Conservation (phyloP, 1,140 invertebrate species). For the Zaprionus ornatus region DNA sequence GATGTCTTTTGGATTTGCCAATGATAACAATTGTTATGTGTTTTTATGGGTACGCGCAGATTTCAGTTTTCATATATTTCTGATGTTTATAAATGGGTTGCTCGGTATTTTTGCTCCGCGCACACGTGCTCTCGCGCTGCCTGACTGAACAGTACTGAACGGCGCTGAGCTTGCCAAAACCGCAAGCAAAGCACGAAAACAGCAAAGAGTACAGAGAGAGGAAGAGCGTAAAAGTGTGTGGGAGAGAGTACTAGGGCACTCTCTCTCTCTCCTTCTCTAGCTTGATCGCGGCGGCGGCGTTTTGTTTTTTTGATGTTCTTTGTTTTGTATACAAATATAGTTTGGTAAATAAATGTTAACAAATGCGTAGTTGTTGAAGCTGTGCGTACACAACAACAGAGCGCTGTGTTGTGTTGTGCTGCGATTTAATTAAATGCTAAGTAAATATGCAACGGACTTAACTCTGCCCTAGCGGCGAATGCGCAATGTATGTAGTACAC, state of each 20-base stretch:
- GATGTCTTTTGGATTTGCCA: constrained; percentile 3
- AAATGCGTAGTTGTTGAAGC: constrained; percentile 33
- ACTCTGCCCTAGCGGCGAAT: constrained; percentile 2
- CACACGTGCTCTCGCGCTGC: constrained; percentile 5
- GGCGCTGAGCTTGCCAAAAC: neutral
- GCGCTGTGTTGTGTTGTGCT: neutral
- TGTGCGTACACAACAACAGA: neutral
- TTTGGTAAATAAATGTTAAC: constrained; percentile 34
- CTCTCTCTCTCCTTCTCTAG: too few species aligned
- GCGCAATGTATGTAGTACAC: neutral
- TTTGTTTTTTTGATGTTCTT: constrained; percentile 15
- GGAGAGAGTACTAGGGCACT: neutral
- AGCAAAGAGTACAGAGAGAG: neutral
- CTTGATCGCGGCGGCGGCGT: neutral
- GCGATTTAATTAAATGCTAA: constrained; percentile 4
- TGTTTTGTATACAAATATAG: constrained; percentile 34
- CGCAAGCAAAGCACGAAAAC: neutral
- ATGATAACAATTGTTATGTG: neutral
- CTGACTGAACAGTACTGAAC: neutral
- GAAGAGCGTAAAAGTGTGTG: neutral
- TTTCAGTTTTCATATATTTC: neutral
- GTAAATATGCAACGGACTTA: neutral
- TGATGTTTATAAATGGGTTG: neutral
- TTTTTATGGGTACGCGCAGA: constrained; percentile 6
- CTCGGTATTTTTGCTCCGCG: neutral